phyloP scores from a whole-genome alignment of 1,140 invertebrate genomes.

The Sweltsa coloradensis region DNA sequence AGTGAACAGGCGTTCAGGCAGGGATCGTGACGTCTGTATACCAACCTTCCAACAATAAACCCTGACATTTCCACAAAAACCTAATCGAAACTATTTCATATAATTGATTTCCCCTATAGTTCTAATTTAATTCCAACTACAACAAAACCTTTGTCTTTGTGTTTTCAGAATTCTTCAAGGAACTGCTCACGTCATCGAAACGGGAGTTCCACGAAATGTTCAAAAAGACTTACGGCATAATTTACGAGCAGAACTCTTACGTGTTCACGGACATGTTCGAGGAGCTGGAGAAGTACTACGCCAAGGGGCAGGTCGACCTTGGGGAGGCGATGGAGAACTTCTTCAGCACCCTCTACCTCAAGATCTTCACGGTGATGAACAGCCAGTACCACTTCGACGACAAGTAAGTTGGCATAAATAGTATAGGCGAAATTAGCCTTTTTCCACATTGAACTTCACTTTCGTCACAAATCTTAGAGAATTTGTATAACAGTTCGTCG shows the following conservation, averaged over 20 bases:
- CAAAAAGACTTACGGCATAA: slow-evolving; percentile 83
- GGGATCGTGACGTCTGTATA: no score
- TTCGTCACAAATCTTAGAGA: no score
- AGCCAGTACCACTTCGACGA: slow-evolving; percentile 78
- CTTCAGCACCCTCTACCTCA: slow-evolving; percentile 82
- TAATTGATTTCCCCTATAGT: no score
- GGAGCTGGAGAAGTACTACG: slow-evolving; percentile 82
- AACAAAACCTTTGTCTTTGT: background rate
- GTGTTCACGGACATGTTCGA: slow-evolving; percentile 87
- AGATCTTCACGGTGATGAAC: slow-evolving; percentile 93
- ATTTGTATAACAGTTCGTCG: no score
- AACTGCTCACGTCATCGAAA: slow-evolving; percentile 69
- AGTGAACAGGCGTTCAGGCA: no score
- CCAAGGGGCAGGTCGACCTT: slow-evolving; percentile 66
- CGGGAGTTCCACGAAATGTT: slow-evolving; percentile 89
- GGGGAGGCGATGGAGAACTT: slow-evolving; percentile 82
- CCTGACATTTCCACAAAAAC: no score
- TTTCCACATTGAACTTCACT: no score
- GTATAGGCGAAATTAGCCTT: no score
- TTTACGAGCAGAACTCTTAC: slow-evolving; percentile 87
- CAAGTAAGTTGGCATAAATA: slow-evolving; percentile 50
- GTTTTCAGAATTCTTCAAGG: slow-evolving; percentile 69
- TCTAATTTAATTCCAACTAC: no score
- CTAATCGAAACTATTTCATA: no score
- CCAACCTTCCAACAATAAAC: no score